Evolutionary conservation across 1,140 invertebrate genomes (phyloP).

Genomic region (Asbolus verrucosus): DNA sequence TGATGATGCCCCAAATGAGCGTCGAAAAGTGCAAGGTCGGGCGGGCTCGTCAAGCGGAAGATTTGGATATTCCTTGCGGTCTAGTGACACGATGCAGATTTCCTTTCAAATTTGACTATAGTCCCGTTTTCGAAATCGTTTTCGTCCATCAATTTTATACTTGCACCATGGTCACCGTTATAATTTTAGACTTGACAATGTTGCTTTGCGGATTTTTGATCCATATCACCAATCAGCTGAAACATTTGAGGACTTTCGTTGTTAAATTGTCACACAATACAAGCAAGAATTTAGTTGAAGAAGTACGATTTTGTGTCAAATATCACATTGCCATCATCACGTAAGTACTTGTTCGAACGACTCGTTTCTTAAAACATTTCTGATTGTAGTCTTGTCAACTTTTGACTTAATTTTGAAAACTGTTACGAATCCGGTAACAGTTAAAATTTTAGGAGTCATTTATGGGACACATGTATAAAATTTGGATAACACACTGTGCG

Average conservation of each 20-base stretch:
- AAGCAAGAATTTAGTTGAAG: conserved; percentile 16
- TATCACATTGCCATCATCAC: conserved; percentile 56
- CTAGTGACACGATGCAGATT: conserved; percentile 53
- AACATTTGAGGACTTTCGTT: conserved; percentile 51
- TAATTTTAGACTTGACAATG: conserved; percentile 57
- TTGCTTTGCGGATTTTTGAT: conserved; percentile 56
- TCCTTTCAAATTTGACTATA: conserved; percentile 53
- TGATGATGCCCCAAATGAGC: conserved; percentile 53
- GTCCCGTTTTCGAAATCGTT: conserved; percentile 55
- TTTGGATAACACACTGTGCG: too few relatives aligned
- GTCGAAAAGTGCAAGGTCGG: conserved; percentile 46
- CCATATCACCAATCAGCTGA: conserved; percentile 54
- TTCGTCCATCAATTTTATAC: conserved; percentile 55
- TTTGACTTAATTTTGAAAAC: too few relatives aligned
- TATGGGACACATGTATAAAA: too few relatives aligned
- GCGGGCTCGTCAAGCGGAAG: conserved; percentile 44
- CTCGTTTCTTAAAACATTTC: too few relatives aligned
- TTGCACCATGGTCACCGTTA: conserved; percentile 52
- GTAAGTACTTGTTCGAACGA: conserved; percentile 49
- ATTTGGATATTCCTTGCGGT: conserved; percentile 55
- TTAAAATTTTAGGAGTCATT: too few relatives aligned
- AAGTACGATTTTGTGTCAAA: conserved; percentile 46
- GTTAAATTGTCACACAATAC: too few relatives aligned
- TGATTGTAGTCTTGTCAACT: too few relatives aligned
- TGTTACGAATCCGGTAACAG: too few relatives aligned